Evolutionary conservation across 1,140 invertebrate genomes (phyloP), one percentile per base, ranked within the genome.

Genomic region (Oryctes rhinoceros): DNA sequence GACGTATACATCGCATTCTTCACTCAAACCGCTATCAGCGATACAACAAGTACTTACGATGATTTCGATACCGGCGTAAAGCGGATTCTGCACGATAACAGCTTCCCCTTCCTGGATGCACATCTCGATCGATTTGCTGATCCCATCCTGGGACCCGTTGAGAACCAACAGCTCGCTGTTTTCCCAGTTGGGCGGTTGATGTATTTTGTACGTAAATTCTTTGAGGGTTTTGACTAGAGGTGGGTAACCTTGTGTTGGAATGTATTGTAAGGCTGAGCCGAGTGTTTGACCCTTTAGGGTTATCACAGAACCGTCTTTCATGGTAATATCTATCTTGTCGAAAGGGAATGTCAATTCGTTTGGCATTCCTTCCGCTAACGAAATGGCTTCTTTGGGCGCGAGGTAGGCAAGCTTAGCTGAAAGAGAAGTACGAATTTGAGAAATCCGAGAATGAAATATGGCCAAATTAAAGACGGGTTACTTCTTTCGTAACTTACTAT

Each of bases 331-430:
- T 1, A 94, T 90, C 47, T 91, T 90, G 80, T 90, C 88, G 84
- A 94, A 94, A 0, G 95, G 95, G 85, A 95, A 95, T 3, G 94
- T 91, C 20, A 90, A 87, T 78, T 94, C 92, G 83, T 95, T 95
- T 1, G 95, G 94, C 90, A 94, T 92, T 1, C 94, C 94, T 80
- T 94, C 92, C 0, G 94, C 94, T 80, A 96, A 87, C 1, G 93
- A 94, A 13, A 96, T 91, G 74, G 92, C 88, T 39, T 90, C 90
- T 65, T 92, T 91, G 48, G 92, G 90, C 65, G 92, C 90, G 49
- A 91, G 90, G 82, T 93, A 92, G 15, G 92, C 88, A 7, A 93
- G 88, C 81, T 92, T 91, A 24, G 92, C 93, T 94, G 86, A 6
- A 88, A 88, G 81, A 80, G n/a, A 59, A 71, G 11, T 35, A 9